phyloP scores from a whole-genome alignment of 2,797 vertebrate genomes.

The Hirundo rustica region DNA sequence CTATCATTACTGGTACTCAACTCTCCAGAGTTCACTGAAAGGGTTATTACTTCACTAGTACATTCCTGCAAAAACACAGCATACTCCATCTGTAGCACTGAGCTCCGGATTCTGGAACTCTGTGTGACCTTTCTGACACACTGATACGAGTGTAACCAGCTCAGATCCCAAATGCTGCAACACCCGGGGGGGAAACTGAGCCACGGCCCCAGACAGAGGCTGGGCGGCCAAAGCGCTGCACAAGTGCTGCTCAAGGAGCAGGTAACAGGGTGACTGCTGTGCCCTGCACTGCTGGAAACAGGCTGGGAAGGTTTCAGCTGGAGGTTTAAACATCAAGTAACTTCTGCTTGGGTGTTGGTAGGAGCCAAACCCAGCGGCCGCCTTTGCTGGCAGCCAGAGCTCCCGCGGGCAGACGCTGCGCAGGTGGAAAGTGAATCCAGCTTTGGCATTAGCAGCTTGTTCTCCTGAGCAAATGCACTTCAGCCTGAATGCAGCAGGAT shows the following conservation, averaged over 20 bases:
- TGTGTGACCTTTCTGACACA: neutral
- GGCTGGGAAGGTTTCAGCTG: neutral
- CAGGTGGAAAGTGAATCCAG: neutral
- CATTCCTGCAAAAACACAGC: slow-evolving; percentile 39
- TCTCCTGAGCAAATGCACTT: slow-evolving; percentile 26
- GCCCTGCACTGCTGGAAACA: neutral
- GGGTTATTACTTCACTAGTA: slow-evolving; percentile 37
- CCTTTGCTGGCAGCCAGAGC: neutral
- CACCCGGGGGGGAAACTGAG: neutral
- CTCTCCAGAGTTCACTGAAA: slow-evolving; percentile 3
- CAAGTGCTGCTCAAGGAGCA: neutral
- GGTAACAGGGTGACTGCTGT: neutral
- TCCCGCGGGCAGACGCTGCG: neutral
- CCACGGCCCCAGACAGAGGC: neutral
- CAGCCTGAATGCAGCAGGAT: neutral
- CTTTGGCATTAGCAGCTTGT: neutral
- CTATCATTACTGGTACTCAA: slow-evolving; percentile 50
- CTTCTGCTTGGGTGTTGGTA: neutral
- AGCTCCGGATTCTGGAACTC: slow-evolving; percentile 1
- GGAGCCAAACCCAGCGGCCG: neutral
- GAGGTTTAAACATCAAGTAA: neutral
- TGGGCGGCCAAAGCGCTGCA: neutral
- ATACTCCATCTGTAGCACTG: neutral
- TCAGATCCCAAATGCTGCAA: neutral
- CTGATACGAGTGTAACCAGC: neutral